Evolutionary conservation across 2,797 vertebrate species (phyloP), one percentile per base, ranked within the genome.

Genomic region (Leptatherina wallacei): DNA sequence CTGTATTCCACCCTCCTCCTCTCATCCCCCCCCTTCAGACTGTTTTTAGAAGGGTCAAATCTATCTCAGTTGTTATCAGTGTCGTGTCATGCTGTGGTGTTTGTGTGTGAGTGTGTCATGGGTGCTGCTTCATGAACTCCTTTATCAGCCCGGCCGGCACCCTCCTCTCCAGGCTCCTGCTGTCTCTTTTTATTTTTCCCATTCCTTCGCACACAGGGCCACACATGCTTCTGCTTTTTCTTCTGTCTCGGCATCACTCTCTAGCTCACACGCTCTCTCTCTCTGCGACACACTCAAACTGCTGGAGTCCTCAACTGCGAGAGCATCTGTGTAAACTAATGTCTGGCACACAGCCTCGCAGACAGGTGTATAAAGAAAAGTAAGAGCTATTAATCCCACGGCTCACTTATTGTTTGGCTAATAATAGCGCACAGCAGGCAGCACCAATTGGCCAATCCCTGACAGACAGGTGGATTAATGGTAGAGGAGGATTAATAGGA

Each of bases 41-140:
- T 90, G 79, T 87, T 85, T 91, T 88, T 92, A 89, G 89, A 86
- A 71, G 65, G 79, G 84, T 88, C 80, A 70, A 64, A 80, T 90
- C 76, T 87, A 84, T 89, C 86, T 85, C 71, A 66, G 87, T 85
- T 90, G 84, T 90, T 92, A 92, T 92, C 91, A 77, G 86, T 81
- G 82, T 83, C 79, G 27, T 71, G 89, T 89, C 87, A 74, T 62
- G 81, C 85, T 86, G 83, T 44, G 81, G 52, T 80, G 81, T 81
- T 74, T 81, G 64, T 80, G 71, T 74, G 83, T 6, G 67, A 18
- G 77, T 40, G 69, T 77, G 73, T 87, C 84, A 84, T 69, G 86
- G 1, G 81, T 20, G 73, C 20, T 20, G 85, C 86, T 84, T 90
- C 89, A 90, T 85, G 82, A 87, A 72, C 84, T 88, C 74, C 73